These are phyloP conservation scores for Drosophila nasuta DNA, from an alignment of 1,140 invertebrate genomes.

Conservation along the genomic window DNA sequence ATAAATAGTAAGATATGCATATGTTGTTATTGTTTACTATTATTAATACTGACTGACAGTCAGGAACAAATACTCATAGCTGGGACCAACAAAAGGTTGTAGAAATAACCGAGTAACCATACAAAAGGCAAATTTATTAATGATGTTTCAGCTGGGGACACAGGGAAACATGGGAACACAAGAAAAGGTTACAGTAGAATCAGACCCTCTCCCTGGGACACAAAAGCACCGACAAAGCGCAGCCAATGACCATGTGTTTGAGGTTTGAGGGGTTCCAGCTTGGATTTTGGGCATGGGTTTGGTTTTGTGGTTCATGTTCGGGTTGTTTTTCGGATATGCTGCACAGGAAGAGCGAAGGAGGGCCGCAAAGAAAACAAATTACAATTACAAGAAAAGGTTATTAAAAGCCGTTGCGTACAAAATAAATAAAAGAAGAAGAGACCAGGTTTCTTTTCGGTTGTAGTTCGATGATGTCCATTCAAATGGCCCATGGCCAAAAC, in stretches of 20 bases:
- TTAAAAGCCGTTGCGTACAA: constrained; percentile 70
- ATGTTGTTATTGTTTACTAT: constrained; percentile 74
- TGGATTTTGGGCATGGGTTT: constrained; percentile 8
- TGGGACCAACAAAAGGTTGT: constrained; percentile 70
- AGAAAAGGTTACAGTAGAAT: constrained; percentile 63
- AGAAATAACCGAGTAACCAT: constrained; percentile 49
- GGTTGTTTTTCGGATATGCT: constrained; percentile 22
- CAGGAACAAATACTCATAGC: constrained; percentile 67
- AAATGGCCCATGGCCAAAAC: constrained; percentile 71
- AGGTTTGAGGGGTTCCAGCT: neutral
- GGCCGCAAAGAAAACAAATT: constrained; percentile 78
- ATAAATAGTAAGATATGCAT: constrained; percentile 35
- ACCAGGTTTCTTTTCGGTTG: constrained; percentile 48
- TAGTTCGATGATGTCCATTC: constrained; percentile 44
- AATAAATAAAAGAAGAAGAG: constrained; percentile 61
- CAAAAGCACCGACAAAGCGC: constrained; percentile 74
- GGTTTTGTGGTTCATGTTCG: neutral
- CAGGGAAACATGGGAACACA: constrained; percentile 34
- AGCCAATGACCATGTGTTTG: constrained; percentile 22
- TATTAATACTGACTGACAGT: constrained; percentile 80
- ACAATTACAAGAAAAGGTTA: constrained; percentile 85
- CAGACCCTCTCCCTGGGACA: constrained; percentile 38
- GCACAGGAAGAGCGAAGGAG: constrained; percentile 42
- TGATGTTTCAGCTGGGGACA: constrained; percentile 58
- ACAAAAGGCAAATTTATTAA: constrained; percentile 79